Evolutionary conservation across 2,888 invertebrate genomes (phyloP).

Genomic region (Embidobia sp.): DNA sequence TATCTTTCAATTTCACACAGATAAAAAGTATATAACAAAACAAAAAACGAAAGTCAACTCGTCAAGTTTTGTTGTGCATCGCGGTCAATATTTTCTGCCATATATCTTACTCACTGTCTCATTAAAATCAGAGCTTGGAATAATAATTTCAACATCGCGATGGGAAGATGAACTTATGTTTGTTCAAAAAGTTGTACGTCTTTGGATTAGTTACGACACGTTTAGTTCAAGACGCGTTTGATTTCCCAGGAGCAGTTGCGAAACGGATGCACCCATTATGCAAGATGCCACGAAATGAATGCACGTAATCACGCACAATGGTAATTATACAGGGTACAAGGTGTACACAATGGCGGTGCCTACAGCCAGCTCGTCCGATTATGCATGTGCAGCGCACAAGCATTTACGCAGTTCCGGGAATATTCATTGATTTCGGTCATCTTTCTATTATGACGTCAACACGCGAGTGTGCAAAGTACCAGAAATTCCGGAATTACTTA

Average conservation of each 20-base stretch:
- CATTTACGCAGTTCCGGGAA: conserved; percentile 34
- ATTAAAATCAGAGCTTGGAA: neutral
- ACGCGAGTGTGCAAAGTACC: conserved; percentile 18
- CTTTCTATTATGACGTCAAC: conserved; percentile 30
- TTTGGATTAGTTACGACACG: conserved; percentile 40
- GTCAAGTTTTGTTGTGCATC: conserved; percentile 29
- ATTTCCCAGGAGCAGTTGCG: conserved; percentile 48
- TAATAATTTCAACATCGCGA: conserved; percentile 6
- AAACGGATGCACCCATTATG: conserved; percentile 33
- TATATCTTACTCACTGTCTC: neutral
- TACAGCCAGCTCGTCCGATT: conserved; percentile 12
- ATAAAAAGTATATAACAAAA: too few species aligned
- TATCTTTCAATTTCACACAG: too few species aligned
- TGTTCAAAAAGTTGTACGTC: neutral
- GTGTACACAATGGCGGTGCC: conserved; percentile 19
- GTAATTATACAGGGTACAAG: conserved; percentile 29
- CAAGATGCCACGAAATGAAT: conserved; percentile 37
- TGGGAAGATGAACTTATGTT: conserved; percentile 18
- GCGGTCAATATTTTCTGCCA: neutral
- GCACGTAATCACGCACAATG: conserved; percentile 47
- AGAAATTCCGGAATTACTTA: too few species aligned
- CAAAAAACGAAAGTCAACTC: too few species aligned
- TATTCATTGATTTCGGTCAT: conserved; percentile 45
- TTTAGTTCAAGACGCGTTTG: conserved; percentile 43
- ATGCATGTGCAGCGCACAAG: conserved; percentile 28